Conservation (phyloP, 2,797 vertebrate species). For the Rachycentron canadum region DNA sequence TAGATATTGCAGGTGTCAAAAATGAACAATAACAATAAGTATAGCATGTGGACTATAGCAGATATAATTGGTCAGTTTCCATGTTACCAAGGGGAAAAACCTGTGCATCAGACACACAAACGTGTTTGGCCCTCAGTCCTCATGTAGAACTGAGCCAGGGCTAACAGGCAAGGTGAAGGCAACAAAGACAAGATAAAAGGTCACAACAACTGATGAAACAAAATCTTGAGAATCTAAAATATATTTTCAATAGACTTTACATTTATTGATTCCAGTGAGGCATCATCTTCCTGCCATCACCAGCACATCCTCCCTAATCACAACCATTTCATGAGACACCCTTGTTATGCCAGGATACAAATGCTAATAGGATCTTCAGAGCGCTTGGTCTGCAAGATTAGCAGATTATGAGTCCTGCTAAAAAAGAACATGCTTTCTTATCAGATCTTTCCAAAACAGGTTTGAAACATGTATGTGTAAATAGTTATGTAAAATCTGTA, state of each 20-base stretch:
- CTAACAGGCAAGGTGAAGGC: neutral
- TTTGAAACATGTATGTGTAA: constrained; percentile 2
- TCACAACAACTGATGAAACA: neutral
- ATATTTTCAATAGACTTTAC: neutral
- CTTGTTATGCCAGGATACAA: neutral
- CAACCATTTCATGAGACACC: neutral
- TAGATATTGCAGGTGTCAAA: neutral
- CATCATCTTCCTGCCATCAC: neutral
- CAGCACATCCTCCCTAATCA: neutral
- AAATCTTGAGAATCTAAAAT: neutral
- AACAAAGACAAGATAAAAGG: neutral
- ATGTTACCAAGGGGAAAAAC: neutral
- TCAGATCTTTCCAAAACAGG: constrained; percentile 3
- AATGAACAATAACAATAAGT: neutral
- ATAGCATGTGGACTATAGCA: neutral
- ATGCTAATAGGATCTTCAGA: neutral
- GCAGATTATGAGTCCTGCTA: constrained; percentile 22
- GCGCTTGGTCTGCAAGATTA: neutral
- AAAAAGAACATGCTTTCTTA: constrained; percentile 13
- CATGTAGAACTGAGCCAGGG: neutral
- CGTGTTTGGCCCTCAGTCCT: neutral
- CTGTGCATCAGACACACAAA: neutral
- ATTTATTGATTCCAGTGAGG: neutral
- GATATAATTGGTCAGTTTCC: neutral
- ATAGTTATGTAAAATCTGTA: neutral